Evolutionary conservation across 1,140 invertebrate genomes (phyloP).

Genomic region (Druon quercuslanigerum): DNA sequence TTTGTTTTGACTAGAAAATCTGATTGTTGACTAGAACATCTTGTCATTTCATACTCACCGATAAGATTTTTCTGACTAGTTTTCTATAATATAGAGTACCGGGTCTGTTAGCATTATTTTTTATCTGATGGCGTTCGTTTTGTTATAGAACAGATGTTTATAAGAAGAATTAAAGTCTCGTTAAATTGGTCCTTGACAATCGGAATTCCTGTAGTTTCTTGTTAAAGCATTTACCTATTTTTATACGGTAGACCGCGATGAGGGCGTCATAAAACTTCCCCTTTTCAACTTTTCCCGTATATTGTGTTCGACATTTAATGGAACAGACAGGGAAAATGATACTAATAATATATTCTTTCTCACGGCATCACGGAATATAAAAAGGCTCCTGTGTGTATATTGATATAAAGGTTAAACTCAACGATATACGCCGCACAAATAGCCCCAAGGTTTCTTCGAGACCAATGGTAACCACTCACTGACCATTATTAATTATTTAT

Average conservation of each 20-base stretch:
- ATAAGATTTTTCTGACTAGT: no score
- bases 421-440: conserved; percentile 15
- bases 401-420: conserved; percentile 27
- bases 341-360: conserved; percentile 30
- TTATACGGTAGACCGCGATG: not conserved
- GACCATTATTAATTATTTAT: conserved; percentile 29
- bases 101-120: no score
- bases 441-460: conserved; percentile 23
- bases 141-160: not conserved
- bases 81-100: no score
- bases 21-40: no score
- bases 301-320: conserved; percentile 13
- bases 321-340: conserved; percentile 14
- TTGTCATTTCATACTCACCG: no score
- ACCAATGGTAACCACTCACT: conserved; percentile 14
- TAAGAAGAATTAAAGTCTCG: not conserved
- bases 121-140: no score
- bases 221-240: not conserved
- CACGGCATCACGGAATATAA: conserved; percentile 19
- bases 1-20: no score
- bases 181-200: conserved; percentile 20
- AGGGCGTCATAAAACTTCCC: conserved; percentile 7
- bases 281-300: conserved; percentile 6
- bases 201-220: not conserved
- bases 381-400: conserved; percentile 15